phyloP scores from a whole-genome alignment of 2,888 invertebrate species.

The Lapara coniferarum region DNA sequence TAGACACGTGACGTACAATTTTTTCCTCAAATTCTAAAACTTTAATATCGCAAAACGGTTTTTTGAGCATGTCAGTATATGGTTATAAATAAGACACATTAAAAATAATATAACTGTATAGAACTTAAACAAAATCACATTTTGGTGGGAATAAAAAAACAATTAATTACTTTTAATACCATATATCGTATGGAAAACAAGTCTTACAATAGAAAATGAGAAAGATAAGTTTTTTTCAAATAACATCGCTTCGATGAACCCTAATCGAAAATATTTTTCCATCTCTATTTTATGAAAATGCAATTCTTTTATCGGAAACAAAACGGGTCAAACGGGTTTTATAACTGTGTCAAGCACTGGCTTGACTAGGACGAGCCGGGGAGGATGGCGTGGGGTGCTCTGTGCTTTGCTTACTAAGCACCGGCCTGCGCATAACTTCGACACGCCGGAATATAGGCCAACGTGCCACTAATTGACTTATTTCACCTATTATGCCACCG shows the following conservation, averaged over 20 bases:
- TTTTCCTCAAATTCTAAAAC: not conserved
- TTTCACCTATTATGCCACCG: not conserved
- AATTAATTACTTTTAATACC: too few species aligned
- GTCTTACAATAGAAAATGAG: too few species aligned
- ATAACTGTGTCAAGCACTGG: slow-evolving; percentile 3
- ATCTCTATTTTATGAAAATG: not conserved
- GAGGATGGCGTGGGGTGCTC: not conserved
- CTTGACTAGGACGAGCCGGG: not conserved
- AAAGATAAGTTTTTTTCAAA: too few species aligned
- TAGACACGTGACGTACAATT: not conserved
- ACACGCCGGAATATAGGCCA: not conserved
- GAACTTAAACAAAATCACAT: too few species aligned
- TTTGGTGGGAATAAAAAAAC: too few species aligned
- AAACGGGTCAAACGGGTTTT: not conserved
- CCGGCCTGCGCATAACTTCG: not conserved
- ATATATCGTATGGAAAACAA: too few species aligned
- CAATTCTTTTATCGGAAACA: not conserved
- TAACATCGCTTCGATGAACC: too few species aligned
- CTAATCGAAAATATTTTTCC: not conserved
- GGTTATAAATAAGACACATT: too few species aligned
- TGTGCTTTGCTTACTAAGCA: not conserved
- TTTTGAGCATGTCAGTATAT: too few species aligned
- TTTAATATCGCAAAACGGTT: not conserved
- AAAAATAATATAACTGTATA: too few species aligned
- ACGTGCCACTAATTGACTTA: not conserved